phyloP scores from a whole-genome alignment of 2,797 vertebrate species.

The Rhincodon typus region DNA sequence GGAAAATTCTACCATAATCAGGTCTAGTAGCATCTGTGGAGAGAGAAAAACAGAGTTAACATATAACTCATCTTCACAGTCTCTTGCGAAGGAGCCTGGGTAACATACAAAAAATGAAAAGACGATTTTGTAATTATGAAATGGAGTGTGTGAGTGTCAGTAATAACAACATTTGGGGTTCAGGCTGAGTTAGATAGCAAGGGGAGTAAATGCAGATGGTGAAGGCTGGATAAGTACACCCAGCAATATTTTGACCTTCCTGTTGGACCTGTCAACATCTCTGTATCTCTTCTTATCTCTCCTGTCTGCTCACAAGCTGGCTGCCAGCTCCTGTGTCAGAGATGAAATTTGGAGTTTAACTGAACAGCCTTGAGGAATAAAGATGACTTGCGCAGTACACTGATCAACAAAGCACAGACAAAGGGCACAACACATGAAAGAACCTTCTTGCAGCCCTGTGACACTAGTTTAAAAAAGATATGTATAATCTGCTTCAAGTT shows the following conservation, averaged over 20 bases:
- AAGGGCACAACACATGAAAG: background rate
- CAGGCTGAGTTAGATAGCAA: background rate
- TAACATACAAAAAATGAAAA: background rate
- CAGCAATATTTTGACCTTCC: background rate
- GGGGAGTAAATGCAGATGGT: background rate
- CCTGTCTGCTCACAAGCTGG: background rate
- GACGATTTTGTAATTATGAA: background rate
- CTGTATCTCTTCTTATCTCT: background rate
- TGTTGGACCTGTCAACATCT: background rate
- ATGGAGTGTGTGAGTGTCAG: background rate
- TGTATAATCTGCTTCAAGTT: too few relatives aligned
- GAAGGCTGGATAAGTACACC: background rate
- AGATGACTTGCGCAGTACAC: background rate
- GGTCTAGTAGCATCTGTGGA: too few relatives aligned
- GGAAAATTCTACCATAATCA: too few relatives aligned
- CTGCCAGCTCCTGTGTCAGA: background rate
- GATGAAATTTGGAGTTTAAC: background rate
- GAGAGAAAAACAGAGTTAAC: too few relatives aligned
- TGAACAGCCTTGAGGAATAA: constrained; percentile 2
- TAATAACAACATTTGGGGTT: background rate
- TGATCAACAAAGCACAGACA: background rate
- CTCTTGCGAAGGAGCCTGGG: background rate
- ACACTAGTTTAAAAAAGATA: too few relatives aligned
- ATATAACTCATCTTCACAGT: too few relatives aligned
- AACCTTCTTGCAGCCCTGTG: background rate